Conservation (phyloP, 2,797 vertebrate genomes). For the Cirrhinus molitorella region DNA sequence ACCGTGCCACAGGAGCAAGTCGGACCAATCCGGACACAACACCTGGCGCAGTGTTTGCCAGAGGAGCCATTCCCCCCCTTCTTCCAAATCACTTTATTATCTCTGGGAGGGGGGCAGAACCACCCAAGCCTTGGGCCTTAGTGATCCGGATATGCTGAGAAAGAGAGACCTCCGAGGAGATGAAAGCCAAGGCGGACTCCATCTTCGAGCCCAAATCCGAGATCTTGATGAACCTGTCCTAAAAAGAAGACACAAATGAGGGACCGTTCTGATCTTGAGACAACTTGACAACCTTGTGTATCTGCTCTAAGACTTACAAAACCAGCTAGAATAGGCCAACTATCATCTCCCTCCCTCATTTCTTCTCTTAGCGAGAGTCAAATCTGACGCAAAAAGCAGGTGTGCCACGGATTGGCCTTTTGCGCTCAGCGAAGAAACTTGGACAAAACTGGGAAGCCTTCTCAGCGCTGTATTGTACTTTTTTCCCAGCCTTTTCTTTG, state of each 20-base stretch:
- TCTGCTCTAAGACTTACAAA: constrained; percentile 7
- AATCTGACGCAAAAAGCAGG: constrained; percentile 35
- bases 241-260: constrained; percentile 23
- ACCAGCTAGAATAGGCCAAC: constrained; percentile 14
- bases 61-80: constrained; percentile 46
- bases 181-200: constrained; percentile 33
- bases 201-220: constrained; percentile 33
- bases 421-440: constrained; percentile 38
- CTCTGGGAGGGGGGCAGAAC: constrained; percentile 37
- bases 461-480: constrained; percentile 40
- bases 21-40: constrained; percentile 62
- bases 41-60: constrained; percentile 60
- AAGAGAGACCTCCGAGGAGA: constrained; percentile 54
- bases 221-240: constrained; percentile 11
- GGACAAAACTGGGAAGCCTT: constrained; percentile 45
- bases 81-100: constrained; percentile 54
- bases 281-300: neutral
- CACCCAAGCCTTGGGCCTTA: constrained; percentile 57
- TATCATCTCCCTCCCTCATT: constrained; percentile 31
- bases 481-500: constrained; percentile 38
- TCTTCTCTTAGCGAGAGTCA: constrained; percentile 31
- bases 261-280: constrained; percentile 21
- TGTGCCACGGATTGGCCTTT: constrained; percentile 33
- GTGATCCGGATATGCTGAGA: constrained; percentile 55
- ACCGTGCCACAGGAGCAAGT: constrained; percentile 69